A percentile compares a stretch with the other conserved stretches of the same genome.
These are phyloP conservation scores for Enteromius radiatus DNA, from an alignment of 2,797 vertebrate species.

Conservation along the genomic window DNA sequence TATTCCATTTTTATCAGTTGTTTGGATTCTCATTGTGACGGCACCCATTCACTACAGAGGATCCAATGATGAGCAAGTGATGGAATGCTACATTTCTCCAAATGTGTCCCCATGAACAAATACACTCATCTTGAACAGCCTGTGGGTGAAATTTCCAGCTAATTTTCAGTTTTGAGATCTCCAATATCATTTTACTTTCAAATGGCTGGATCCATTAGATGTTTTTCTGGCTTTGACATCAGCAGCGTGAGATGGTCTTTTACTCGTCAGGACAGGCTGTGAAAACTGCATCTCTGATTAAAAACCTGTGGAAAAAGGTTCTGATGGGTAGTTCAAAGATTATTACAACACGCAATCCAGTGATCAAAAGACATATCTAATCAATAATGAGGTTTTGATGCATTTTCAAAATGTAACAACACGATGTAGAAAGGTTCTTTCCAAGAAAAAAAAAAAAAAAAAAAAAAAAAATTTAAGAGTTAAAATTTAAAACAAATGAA, in stretches of 20 bases:
- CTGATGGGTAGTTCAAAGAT: conserved; percentile 16
- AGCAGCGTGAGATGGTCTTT: background rate
- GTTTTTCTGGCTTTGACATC: background rate
- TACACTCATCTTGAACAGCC: background rate
- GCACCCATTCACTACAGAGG: background rate
- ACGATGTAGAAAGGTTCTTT: background rate
- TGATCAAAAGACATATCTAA: conserved; percentile 12
- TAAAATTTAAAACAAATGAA: too few species aligned
- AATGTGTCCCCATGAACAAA: background rate
- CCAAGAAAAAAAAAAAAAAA: too few species aligned
- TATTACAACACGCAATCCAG: conserved; percentile 1
- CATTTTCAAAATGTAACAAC: background rate
- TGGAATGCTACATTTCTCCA: background rate
- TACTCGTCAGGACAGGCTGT: background rate
- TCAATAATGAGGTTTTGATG: conserved; percentile 1
- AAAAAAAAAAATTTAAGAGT: background rate
- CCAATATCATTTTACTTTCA: background rate
- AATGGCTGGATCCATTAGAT: background rate
- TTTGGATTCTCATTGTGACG: background rate
- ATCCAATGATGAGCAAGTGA: background rate
- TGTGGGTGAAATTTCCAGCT: background rate
- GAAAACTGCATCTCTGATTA: conserved; percentile 14
- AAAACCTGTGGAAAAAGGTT: conserved; percentile 16
- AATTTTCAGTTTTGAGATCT: background rate
- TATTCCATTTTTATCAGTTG: background rate